Evolutionary conservation across 2,888 invertebrate species (phyloP), one percentile per base, ranked within the genome.

Genomic region (Ectobius pallidus): DNA sequence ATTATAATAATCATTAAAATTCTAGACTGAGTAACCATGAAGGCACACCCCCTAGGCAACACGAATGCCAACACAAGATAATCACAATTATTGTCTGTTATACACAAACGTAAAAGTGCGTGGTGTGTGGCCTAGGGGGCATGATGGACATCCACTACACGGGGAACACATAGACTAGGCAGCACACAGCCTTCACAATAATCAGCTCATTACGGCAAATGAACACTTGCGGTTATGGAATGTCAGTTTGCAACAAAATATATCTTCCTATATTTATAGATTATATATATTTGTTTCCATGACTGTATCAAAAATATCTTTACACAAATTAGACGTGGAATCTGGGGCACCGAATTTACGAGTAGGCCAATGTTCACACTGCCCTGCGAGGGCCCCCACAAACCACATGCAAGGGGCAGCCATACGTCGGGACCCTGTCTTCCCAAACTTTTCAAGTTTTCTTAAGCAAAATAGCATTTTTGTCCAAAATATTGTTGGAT

Each of bases 141-240:
- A 58, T 25, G 58, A 22, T 71, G 70, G 55, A 74, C 58, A 44
- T 70, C 71, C 62, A 75, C 58, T 74, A 75, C 39, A 74, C 71
- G 73, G 67, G 49, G 67, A 27, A 39, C 44, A 62, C 49, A 61
- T 20, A 69, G 34, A 70, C 52, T 49, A 65, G 52, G n/a, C 20
- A 78, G 79, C 78, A 80, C 81, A 81, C 81, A 81, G 80, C 81
- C 25, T 63, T 49, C 32, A 25, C 52, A 70, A 11, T 18, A 22
- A 16, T 69, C 63, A 39, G 61, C 16, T 20, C 63, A 68, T 61
- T 65, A 52, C 65, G n/a, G n/a, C n/a, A n/a, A n/a, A n/a, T n/a
- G n/a, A n/a, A n/a, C n/a, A n/a, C n/a, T n/a, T n/a, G n/a, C n/a
- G n/a, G n/a, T n/a, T n/a, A n/a, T n/a, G n/a, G n/a, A n/a, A n/a